These are phyloP conservation scores for Gnathonemus echidnorhynchus DNA, from an alignment of 2,113 vertebrate genomes.

Conservation along the genomic window DNA sequence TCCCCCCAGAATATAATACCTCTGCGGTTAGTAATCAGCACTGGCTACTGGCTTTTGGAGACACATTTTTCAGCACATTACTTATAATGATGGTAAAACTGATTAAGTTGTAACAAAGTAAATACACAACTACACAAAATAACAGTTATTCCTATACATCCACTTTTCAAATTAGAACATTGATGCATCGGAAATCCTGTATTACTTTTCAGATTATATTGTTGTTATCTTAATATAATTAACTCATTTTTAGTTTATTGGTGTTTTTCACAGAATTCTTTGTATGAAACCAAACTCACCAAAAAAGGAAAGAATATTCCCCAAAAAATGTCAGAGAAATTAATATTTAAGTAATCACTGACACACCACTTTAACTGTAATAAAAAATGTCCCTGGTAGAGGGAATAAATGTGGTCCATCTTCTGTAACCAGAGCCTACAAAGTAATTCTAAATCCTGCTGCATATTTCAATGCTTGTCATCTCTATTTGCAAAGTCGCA, in stretches of 20 bases:
- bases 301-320: neutral
- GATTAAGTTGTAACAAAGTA: neutral
- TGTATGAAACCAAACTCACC: neutral
- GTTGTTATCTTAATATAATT: neutral
- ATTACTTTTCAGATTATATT: neutral
- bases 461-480: constrained; percentile 6
- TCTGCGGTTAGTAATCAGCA: neutral
- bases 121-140: neutral
- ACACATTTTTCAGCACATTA: neutral
- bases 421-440: neutral
- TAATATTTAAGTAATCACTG: neutral
- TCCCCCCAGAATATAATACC: neutral
- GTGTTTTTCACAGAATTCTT: neutral
- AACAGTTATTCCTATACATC: neutral
- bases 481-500: neutral
- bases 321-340: neutral
- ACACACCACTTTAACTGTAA: neutral
- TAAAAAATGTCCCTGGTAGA: neutral
- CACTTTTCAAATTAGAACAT: neutral
- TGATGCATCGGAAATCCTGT: neutral
- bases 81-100: neutral
- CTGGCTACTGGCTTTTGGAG: neutral
- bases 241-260: neutral
- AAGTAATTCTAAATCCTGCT: neutral
- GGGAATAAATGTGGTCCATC: neutral